These are phyloP conservation scores for Steatocranus sp. DNA, from an alignment of 2,797 vertebrate genomes.

Conservation along the genomic window DNA sequence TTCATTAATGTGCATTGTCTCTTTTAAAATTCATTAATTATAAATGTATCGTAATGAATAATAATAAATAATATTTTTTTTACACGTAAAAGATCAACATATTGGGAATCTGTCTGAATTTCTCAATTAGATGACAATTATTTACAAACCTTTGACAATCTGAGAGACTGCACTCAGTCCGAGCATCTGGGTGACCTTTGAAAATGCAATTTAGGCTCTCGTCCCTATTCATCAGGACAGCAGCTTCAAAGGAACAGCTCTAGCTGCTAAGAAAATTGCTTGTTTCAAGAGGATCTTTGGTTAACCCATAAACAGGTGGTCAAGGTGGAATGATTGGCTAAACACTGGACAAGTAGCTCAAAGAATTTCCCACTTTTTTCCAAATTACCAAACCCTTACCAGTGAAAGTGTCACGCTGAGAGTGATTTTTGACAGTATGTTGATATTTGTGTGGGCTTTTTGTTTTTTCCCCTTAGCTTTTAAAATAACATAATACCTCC, in stretches of 20 bases:
- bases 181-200: background rate
- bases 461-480: background rate
- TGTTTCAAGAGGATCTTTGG: background rate
- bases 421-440: background rate
- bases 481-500: background rate
- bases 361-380: background rate
- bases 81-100: no score
- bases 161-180: no score
- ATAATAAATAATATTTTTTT: no score
- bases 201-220: background rate
- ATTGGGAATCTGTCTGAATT: no score
- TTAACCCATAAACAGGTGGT: background rate
- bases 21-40: no score
- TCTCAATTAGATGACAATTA: no score
- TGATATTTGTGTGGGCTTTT: background rate
- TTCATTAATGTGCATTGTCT: no score
- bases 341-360: background rate
- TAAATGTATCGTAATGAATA: no score
- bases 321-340: background rate
- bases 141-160: no score
- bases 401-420: background rate
- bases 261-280: background rate
- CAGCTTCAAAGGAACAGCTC: background rate
- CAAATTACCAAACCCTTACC: background rate
- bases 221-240: background rate